phyloP scores from a whole-genome alignment of 2,113 vertebrate genomes.

The Psittacula cyanocephala region DNA sequence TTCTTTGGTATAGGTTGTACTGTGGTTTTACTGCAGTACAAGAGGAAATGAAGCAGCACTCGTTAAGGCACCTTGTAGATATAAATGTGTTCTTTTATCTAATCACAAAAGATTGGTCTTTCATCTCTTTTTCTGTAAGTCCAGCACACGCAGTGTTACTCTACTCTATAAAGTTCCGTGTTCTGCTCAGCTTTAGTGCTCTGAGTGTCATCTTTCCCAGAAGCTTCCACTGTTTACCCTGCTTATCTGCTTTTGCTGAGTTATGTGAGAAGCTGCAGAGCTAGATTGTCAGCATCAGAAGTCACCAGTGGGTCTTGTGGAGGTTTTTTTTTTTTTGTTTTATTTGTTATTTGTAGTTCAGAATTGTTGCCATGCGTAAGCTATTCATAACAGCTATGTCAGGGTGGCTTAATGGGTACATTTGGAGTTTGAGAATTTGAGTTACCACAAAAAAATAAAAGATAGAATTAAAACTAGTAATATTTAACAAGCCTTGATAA shows the following conservation, averaged over 20 bases:
- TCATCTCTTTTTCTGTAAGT: background rate
- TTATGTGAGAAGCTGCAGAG: background rate
- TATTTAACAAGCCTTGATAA: background rate
- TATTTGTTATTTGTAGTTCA: background rate
- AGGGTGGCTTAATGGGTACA: background rate
- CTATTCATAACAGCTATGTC: background rate
- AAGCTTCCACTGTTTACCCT: background rate
- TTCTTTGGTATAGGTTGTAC: background rate
- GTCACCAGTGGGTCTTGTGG: background rate
- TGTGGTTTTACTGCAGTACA: background rate
- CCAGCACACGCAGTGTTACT: background rate
- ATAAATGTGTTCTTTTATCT: background rate
- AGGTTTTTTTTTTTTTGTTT: background rate
- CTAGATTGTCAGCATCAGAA: background rate
- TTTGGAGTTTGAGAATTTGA: background rate
- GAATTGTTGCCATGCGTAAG: background rate
- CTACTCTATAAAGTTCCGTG: background rate
- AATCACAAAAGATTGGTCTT: background rate
- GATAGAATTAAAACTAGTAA: background rate
- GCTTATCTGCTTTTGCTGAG: background rate
- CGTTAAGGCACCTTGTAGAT: background rate
- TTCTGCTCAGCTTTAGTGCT: background rate
- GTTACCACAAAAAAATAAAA: background rate
- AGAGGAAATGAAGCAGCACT: background rate
- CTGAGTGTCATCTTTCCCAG: background rate